Evolutionary conservation across 2,113 vertebrate species (phyloP).

Genomic region (Hymenochirus boettgeri): DNA sequence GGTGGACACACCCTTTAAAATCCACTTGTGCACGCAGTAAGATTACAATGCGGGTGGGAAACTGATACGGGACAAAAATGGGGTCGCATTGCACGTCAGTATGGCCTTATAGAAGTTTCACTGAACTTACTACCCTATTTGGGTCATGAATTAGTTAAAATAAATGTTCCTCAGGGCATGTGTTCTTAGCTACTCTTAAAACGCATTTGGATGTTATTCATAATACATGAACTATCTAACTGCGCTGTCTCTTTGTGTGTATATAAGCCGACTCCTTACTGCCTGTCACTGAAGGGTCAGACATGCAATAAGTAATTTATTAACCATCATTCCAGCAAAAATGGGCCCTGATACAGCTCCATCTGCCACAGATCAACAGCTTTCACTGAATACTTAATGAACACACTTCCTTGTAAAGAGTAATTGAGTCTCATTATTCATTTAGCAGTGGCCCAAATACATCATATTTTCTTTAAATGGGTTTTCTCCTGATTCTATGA

Average conservation of each 20-base stretch:
- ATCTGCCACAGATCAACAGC: constrained; percentile 17
- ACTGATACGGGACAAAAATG: too few relatives aligned
- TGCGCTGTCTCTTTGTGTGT: not conserved
- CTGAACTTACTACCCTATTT: too few relatives aligned
- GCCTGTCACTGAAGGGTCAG: constrained; percentile 21
- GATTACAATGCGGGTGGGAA: too few relatives aligned
- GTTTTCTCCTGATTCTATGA: not conserved
- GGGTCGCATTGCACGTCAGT: too few relatives aligned
- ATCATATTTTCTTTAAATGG: not conserved
- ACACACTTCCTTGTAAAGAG: constrained; percentile 12
- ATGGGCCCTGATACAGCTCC: constrained; percentile 2
- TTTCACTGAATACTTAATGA: constrained; percentile 32
- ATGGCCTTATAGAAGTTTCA: too few relatives aligned
- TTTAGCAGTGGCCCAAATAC: constrained; percentile 22
- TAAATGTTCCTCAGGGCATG: not conserved
- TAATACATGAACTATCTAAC: not conserved
- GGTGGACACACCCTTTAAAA: too few relatives aligned
- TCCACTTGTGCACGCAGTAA: too few relatives aligned
- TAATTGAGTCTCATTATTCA: constrained; percentile 39
- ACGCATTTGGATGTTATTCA: not conserved
- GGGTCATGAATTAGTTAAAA: too few relatives aligned
- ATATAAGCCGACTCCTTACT: constrained; percentile 19
- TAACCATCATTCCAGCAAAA: constrained; percentile 8
- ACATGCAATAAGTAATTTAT: constrained; percentile 36
- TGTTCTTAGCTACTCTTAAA: not conserved